phyloP scores from a whole-genome alignment of 2,113 vertebrate species.

The Hypomesus transpacificus region DNA sequence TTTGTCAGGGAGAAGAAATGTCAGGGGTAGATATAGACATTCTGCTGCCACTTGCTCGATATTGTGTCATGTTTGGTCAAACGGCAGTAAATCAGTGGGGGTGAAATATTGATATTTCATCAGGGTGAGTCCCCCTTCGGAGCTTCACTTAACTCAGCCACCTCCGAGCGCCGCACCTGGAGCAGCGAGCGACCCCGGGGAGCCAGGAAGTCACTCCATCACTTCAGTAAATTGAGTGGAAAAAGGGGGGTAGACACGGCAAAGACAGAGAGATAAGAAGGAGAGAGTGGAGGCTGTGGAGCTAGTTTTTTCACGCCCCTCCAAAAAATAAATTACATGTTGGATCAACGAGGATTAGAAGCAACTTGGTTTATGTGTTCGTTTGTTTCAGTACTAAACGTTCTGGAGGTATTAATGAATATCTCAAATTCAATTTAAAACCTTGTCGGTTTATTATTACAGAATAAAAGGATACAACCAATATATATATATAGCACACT shows the following conservation, averaged over 20 bases:
- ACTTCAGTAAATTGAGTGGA: slow-evolving; percentile 49
- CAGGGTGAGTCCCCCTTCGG: slow-evolving; percentile 47
- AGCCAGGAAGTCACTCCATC: slow-evolving; percentile 42
- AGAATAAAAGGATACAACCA: too few species aligned
- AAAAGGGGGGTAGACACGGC: slow-evolving; percentile 11
- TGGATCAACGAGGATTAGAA: too few species aligned
- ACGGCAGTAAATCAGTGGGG: slow-evolving; percentile 49
- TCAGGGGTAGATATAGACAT: slow-evolving; percentile 29
- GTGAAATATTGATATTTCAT: slow-evolving; percentile 68
- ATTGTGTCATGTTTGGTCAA: slow-evolving; percentile 65
- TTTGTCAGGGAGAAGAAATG: slow-evolving; percentile 28
- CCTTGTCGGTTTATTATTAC: too few species aligned
- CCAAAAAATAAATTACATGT: too few species aligned
- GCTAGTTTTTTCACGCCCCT: too few species aligned
- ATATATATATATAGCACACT: too few species aligned
- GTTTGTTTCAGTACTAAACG: too few species aligned
- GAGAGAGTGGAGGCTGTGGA: slow-evolving; percentile 13
- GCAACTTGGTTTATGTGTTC: too few species aligned
- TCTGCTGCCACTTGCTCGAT: slow-evolving; percentile 45
- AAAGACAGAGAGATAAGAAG: not conserved
- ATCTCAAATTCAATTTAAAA: too few species aligned
- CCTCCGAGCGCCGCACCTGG: slow-evolving; percentile 45
- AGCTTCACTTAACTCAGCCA: slow-evolving; percentile 55
- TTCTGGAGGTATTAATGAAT: too few species aligned
- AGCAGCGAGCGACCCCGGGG: slow-evolving; percentile 38